Evolutionary conservation across 1,140 invertebrate species (phyloP).

Genomic region (Scaptomyza pallida): DNA sequence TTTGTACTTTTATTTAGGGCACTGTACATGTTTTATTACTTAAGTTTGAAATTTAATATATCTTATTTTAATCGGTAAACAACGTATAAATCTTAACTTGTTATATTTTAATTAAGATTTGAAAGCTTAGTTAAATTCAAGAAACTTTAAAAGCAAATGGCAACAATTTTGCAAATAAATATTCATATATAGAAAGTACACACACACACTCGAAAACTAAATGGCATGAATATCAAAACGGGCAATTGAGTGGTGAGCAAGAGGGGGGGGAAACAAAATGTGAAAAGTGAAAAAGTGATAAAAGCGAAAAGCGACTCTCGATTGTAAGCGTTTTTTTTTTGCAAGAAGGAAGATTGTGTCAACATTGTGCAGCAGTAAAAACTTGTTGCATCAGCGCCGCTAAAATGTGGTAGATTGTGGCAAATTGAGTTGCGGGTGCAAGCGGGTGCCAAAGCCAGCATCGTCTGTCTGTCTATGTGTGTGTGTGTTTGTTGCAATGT

Average conservation of each 20-base stretch:
- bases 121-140: too few species aligned
- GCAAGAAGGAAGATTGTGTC: not conserved
- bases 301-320: not conserved
- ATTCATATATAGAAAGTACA: too few species aligned
- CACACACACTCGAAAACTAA: not conserved
- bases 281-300: not conserved
- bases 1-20: too few species aligned
- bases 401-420: conserved; percentile 12
- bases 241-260: not conserved
- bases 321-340: not conserved
- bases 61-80: too few species aligned
- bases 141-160: too few species aligned
- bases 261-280: too few species aligned
- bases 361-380: not conserved
- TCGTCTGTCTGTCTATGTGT: not conserved
- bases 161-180: too few species aligned
- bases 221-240: conserved; percentile 10
- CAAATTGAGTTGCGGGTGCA: not conserved
- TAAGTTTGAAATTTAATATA: too few species aligned
- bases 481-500: conserved; percentile 9
- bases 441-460: not conserved
- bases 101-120: too few species aligned
- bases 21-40: too few species aligned
- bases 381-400: conserved; percentile 18
- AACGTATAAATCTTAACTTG: too few species aligned